phyloP scores from a whole-genome alignment of 64 coral and sea anemone species.

The Stichodactyla mertensii region DNA sequence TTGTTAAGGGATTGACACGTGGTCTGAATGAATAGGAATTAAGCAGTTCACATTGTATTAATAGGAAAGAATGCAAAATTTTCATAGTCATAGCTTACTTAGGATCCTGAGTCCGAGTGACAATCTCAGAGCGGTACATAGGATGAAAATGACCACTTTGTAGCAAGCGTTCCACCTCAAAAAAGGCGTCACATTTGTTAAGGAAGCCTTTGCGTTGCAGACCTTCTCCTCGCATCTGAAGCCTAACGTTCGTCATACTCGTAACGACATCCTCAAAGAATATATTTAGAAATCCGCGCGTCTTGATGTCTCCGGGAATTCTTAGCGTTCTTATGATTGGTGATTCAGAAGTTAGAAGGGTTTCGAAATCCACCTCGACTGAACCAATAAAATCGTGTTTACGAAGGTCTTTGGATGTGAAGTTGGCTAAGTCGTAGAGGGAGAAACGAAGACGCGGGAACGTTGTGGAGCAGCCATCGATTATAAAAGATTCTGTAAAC shows the following conservation, averaged over 20 bases:
- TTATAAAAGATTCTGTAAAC: constrained; percentile 84
- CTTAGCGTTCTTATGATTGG: constrained; percentile 58
- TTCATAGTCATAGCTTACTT: constrained; percentile 44
- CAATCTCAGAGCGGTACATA: constrained; percentile 84
- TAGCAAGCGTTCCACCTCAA: constrained; percentile 70
- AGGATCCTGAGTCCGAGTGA: constrained; percentile 65
- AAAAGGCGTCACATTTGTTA: constrained; percentile 87
- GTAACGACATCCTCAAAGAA: constrained; percentile 49
- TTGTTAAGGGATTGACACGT: too few relatives aligned
- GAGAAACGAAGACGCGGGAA: constrained; percentile 74
- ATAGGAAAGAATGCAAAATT: not conserved
- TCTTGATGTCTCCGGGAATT: constrained; percentile 79
- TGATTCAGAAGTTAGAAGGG: constrained; percentile 26
- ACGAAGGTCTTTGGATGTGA: constrained; percentile 90
- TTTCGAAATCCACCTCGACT: constrained; percentile 68
- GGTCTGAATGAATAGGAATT: not conserved
- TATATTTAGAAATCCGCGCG: constrained; percentile 73
- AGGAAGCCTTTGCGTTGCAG: constrained; percentile 72
- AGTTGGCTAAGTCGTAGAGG: constrained; percentile 94
- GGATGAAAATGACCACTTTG: constrained; percentile 65
- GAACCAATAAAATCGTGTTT: constrained; percentile 95
- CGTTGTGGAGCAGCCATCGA: constrained; percentile 48
- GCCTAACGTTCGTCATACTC: constrained; percentile 47
- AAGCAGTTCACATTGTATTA: too few relatives aligned
- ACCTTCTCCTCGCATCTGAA: constrained; percentile 68